Base-by-base conservation (phyloP, 2,888 invertebrate species). In the Drosophila lacicola region DNA sequence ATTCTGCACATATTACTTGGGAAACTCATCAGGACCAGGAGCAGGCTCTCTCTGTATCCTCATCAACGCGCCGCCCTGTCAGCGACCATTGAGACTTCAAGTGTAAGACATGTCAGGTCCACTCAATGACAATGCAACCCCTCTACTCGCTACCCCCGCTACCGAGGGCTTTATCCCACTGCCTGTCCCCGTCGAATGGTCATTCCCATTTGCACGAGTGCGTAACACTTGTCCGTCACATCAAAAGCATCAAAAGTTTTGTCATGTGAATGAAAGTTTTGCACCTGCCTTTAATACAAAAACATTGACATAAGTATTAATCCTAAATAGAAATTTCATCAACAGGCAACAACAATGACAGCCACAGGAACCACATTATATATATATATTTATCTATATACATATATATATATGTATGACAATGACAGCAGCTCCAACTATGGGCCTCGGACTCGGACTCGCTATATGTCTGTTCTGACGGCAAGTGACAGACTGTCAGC, bases 211-310 rank as follows among this genome's bases (percentile, higher is more conserved):
- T 76, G 65, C 57, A 71, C 64, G 60, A 76, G 71, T 74, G 74
- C 72, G 74, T 77, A 74, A 67, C 88, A 82, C 88, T 86, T 77
- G 84, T 74, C 74, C 72, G 79, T 87, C 85, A 84, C 79, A 85
- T 87, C 89, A 85, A 75, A 85, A 87, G 73, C 87, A 89, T 87
- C 88, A 81, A 80, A 89, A 89, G 71, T 85, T 85, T 89, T 80
- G 86, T 80, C 82, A 88, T 85, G 74, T 79, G 74, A 68, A 67
- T 82, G 69, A 85, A 83, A 83, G 67, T 87, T 85, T 87, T 77
- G 70, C 89, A 89, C 89, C 85, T 85, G 85, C 76, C 72, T 62
- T 50, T 61, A 81, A 78, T 74, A 75, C 72, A 63, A 71, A 69
- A 73, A 65, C 71, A 70, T 74, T 84, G 89, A 82, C 89, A 89